Percentiles rank a stretch among this genome's conserved stretches.
Evolutionary conservation across 2,797 vertebrate genomes (phyloP).

Genomic region (Phalanger gymnotis): DNA sequence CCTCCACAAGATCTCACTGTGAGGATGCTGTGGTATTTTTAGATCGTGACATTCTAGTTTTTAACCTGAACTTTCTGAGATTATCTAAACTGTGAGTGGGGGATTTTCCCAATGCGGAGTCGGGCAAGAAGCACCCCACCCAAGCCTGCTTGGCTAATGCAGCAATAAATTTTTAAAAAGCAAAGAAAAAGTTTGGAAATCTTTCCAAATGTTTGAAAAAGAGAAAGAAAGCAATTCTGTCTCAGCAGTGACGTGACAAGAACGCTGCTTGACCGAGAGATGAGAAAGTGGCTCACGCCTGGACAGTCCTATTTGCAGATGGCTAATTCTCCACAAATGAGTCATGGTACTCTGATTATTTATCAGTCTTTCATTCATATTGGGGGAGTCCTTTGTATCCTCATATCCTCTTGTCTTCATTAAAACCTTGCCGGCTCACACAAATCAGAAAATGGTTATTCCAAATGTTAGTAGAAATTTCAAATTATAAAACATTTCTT

Average conservation of each 20-base stretch:
- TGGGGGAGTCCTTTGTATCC: not conserved
- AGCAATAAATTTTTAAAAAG: not conserved
- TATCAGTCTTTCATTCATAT: not conserved
- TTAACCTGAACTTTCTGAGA: constrained; percentile 39
- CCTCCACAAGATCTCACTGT: not conserved
- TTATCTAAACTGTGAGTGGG: constrained; percentile 12
- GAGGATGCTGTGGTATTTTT: not conserved
- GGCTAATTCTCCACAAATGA: not conserved
- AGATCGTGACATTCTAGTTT: not conserved
- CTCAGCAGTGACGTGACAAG: not conserved
- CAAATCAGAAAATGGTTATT: not conserved
- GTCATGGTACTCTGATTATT: not conserved
- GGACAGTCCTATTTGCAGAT: not conserved
- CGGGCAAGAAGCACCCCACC: not conserved
- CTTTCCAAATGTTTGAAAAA: constrained; percentile 32
- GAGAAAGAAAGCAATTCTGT: not conserved
- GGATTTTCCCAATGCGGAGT: constrained; percentile 37
- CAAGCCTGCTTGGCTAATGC: constrained; percentile 25
- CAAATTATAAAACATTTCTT: not conserved
- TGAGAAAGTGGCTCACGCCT: not conserved
- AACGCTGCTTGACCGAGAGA: not conserved
- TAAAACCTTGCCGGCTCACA: not conserved
- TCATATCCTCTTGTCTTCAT: not conserved
- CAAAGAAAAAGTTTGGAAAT: constrained; percentile 13
- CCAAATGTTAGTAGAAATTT: not conserved